A percentile compares a stretch with the other conserved stretches of the same genome.
Evolutionary conservation across 2,888 invertebrate genomes (phyloP).

Genomic region (Rhogogaster chlorosoma): DNA sequence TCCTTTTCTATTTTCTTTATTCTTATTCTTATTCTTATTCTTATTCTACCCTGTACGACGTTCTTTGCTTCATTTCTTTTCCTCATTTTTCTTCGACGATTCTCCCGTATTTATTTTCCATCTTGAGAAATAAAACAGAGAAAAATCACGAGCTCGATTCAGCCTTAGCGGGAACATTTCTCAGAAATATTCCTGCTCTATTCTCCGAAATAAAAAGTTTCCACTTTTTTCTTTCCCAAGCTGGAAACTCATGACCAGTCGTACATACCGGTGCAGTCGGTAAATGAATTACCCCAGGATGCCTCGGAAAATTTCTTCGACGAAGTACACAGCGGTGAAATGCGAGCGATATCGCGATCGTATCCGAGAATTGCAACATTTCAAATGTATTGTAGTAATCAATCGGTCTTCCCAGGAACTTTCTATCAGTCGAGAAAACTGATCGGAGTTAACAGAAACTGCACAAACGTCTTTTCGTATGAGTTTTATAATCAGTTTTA

Average conservation of each 20-base stretch:
- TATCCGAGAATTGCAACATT: not conserved
- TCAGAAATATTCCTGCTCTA: not conserved
- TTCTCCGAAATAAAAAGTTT: not conserved
- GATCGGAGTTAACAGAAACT: not conserved
- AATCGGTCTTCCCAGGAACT: not conserved
- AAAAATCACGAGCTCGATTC: not conserved
- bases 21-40: not conserved
- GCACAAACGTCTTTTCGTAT: not conserved
- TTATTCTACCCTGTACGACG: not conserved
- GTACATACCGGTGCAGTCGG: not conserved
- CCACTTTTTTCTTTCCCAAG: not conserved
- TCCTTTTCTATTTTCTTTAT: conserved; percentile 33
- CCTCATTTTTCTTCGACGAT: not conserved
- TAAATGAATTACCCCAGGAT: conserved; percentile 1
- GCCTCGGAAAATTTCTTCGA: not conserved
- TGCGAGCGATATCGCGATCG: not conserved
- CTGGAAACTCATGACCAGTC: not conserved
- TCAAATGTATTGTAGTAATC: not conserved
- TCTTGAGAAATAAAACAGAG: not conserved
- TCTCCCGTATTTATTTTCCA: conserved; percentile 21
- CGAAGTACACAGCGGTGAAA: not conserved
- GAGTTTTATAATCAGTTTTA: not conserved
- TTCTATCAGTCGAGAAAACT: not conserved
- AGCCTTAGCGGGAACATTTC: conserved; percentile 1
- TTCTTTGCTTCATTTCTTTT: not conserved